Conservation (phyloP, 2,888 invertebrate species). For the Yponomeuta cagnagella region DNA sequence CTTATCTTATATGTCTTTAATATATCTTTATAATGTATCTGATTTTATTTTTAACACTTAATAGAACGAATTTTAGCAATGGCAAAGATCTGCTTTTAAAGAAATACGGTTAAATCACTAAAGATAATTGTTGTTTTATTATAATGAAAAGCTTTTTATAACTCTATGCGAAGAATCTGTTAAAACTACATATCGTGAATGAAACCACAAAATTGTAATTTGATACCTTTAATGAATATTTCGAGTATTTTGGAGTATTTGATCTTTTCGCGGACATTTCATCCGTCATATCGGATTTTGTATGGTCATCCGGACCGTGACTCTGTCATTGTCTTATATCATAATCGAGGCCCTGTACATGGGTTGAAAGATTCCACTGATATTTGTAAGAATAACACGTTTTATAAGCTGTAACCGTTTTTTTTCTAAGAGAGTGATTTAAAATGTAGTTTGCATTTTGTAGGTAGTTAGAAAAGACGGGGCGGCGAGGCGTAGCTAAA, state of each 20-base stretch:
- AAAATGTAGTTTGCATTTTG: neutral
- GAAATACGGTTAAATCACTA: neutral
- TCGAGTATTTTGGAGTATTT: neutral
- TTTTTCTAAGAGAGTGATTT: conserved; percentile 10
- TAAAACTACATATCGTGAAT: neutral
- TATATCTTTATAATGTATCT: too few species aligned
- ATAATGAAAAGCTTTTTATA: neutral
- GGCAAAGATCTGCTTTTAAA: neutral
- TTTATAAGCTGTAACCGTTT: conserved; percentile 6
- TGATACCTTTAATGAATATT: neutral
- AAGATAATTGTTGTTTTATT: neutral
- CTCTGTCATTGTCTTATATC: too few species aligned
- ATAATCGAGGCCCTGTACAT: too few species aligned
- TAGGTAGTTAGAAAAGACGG: neutral
- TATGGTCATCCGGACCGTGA: too few species aligned
- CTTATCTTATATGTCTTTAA: too few species aligned
- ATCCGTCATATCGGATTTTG: neutral
- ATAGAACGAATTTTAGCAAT: neutral
- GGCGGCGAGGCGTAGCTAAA: neutral
- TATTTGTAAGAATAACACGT: neutral
- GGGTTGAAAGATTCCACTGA: neutral
- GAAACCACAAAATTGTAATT: neutral
- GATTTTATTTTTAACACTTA: too few species aligned
- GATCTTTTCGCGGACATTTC: neutral
- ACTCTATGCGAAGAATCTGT: neutral